These are phyloP conservation scores for Drosophila erecta DNA, from an alignment of 1,140 invertebrate genomes.

Conservation along the genomic window DNA sequence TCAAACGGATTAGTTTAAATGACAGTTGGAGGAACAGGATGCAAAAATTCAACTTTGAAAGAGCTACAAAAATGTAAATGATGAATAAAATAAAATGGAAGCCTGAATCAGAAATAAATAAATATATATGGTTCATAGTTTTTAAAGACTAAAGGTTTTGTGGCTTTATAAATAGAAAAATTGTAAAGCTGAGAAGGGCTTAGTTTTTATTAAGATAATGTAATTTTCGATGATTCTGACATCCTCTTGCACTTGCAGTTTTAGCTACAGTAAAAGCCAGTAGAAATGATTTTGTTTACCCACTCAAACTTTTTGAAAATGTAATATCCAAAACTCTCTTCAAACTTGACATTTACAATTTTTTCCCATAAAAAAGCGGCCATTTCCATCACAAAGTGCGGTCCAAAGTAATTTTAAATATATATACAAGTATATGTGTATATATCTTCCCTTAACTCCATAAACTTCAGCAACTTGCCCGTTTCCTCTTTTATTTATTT, in stretches of 20 bases:
- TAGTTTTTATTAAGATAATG: too few relatives aligned
- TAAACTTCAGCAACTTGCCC: constrained; percentile 40
- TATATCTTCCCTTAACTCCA: constrained; percentile 37
- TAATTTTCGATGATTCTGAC: too few relatives aligned
- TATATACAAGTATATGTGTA: constrained; percentile 26
- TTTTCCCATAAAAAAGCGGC: not conserved
- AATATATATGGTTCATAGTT: too few relatives aligned
- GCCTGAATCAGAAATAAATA: too few relatives aligned
- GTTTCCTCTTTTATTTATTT: constrained; percentile 42
- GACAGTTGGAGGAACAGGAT: not conserved
- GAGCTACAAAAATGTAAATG: not conserved
- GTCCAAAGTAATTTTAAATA: constrained; percentile 42
- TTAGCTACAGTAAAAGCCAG: too few relatives aligned
- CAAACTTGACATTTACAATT: constrained; percentile 20
- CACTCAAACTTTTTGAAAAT: not conserved
- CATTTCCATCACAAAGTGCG: constrained; percentile 12
- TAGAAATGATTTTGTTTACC: not conserved
- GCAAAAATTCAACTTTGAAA: not conserved
- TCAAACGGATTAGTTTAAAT: constrained; percentile 1
- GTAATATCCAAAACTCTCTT: not conserved
- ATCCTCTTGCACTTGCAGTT: too few relatives aligned
- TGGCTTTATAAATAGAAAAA: too few relatives aligned
- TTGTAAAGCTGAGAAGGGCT: too few relatives aligned
- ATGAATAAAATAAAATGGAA: too few relatives aligned
- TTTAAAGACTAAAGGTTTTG: too few relatives aligned